Evolutionary conservation across 2,888 invertebrate genomes (phyloP), one percentile per base, ranked within the genome.

Genomic region (Monoplex corrugatus): DNA sequence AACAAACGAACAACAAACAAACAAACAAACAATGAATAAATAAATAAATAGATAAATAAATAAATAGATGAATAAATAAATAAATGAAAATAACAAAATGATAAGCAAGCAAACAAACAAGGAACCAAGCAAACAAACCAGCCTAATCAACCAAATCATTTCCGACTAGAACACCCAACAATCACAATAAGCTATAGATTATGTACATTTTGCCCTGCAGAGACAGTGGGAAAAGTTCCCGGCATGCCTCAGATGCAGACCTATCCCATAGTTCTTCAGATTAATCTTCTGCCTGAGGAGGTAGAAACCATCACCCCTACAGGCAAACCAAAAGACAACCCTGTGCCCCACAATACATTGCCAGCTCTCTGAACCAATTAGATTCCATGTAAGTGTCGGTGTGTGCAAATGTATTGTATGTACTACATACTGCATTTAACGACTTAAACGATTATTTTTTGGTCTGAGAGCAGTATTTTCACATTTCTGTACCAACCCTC

Each of bases 231-330:
- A 32, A 87, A 38, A 40, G 57, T 35, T 78, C 80, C 87, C 87
- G 16, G 87, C 50, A 63, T 68, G 32, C 88, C 80, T 83, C 35
- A 82, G 57, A 68, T 88, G 88, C 88, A 88, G 83, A 68, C 43
- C 19, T 88, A 40, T n/a, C 88, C 88, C 83, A 88, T 88, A 50
- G 32, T 88, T 83, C 83, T 88, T 43, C 82, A 68, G 80, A 57
- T 88, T 57, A 88, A 88, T 82, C 83, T 88, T 19, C 63, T 68
- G 13, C 83, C 88, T 6, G 88, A 88, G 63, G 38, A n/a, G 57
- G 43, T 63, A 35, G 83, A 38, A 40, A 45, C 40, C 68, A 32
- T 16, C 23, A n/a, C 68, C 16, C n/a, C 68, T n/a, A 10, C 16
- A 10, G 32, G 32, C 19, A 38, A 80, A 80, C 40, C 78, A 10